A percentile compares a stretch with the other conserved stretches of the same genome.
phyloP scores from a whole-genome alignment of 37 sponge, comb jelly and placozoan genomes.

The Ianthella basta region DNA sequence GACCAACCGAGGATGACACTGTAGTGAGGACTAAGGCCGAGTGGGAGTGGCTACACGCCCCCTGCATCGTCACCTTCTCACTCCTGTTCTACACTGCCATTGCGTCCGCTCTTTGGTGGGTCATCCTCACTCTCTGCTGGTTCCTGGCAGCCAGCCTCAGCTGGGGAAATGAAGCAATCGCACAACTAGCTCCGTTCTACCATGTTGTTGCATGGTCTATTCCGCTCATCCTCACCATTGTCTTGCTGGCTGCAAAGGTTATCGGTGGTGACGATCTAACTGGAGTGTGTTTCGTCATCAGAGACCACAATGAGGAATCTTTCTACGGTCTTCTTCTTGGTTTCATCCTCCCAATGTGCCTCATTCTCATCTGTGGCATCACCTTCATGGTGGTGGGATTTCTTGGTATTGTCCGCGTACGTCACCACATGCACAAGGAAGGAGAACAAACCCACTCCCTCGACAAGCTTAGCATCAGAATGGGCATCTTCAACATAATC shows the following conservation, averaged over 20 bases:
- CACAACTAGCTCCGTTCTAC: conserved; percentile 69
- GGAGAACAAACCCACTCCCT: conserved; percentile 71
- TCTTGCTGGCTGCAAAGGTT: conserved; percentile 50
- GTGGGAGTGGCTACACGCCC: conserved; percentile 65
- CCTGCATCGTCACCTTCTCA: conserved; percentile 64
- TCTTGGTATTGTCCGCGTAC: conserved; percentile 51
- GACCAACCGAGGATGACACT: conserved; percentile 36
- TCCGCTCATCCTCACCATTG: conserved; percentile 75
- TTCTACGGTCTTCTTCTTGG: conserved; percentile 66
- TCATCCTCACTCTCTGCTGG: conserved; percentile 85
- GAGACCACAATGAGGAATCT: conserved; percentile 32
- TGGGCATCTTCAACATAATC: conserved; percentile 84
- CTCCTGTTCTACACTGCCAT: conserved; percentile 80
- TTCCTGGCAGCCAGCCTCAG: conserved; percentile 82
- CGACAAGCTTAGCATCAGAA: conserved; percentile 89
- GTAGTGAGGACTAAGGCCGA: conserved; percentile 37
- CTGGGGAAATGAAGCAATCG: conserved; percentile 90
- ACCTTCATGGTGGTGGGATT: conserved; percentile 69
- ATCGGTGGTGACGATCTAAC: conserved; percentile 78
- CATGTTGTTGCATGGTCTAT: conserved; percentile 77
- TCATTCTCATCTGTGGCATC: conserved; percentile 48
- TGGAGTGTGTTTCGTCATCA: conserved; percentile 71
- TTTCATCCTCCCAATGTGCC: conserved; percentile 68
- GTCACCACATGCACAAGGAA: conserved; percentile 38
- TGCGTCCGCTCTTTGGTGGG: conserved; percentile 89